Evolutionary conservation across 2,888 invertebrate genomes (phyloP), one percentile per base, ranked within the genome.

Genomic region (Leucophora obtusa): DNA sequence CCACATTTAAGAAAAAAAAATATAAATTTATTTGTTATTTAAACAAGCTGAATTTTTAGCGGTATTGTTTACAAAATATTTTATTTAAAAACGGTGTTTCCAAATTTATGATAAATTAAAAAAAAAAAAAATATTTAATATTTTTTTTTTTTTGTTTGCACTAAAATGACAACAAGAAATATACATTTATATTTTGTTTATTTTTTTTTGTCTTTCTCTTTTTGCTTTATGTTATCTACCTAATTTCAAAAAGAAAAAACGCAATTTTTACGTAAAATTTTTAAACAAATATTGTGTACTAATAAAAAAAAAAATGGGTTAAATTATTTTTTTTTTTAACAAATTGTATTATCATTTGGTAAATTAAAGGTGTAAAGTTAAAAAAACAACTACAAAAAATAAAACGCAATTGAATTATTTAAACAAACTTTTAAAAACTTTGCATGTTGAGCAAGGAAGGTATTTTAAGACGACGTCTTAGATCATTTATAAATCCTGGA

Each of bases 1-100:
- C 62, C 69, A 56, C 75, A 75, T 62, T 50, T 75, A 15, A 28
- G 2, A 28, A 14, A 43, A 21, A 28, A 15, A 59, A 59, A 11
- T 0, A 0, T 4, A 38, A 54, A 53, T 68, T 60, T 54, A 75
- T 68, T 62, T 24, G 33, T 62, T 59, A 15, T 2, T n/a, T 68
- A 68, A 33, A 21, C 28, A 54, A 35, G 33, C 62, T 18, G 24
- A 18, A 43, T n/a, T 51, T 60, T 58, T 51, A 38, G 14, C 21
- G 18, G 2, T 47, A 6, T 15, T 47, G 43, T 47, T 47, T 47
- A 47, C 10, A 2, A 47, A 47, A 47, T 47, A 2, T 47, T n/a
- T 47, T n/a, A n/a, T n/a, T 28, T 15, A 47, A 47, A 47, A 38
- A 47, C n/a, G 2, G 6, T 2, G n/a, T 47, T n/a, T 47, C 10